Conservation (phyloP, 2,113 vertebrate species). For the Spilogale gracilis region DNA sequence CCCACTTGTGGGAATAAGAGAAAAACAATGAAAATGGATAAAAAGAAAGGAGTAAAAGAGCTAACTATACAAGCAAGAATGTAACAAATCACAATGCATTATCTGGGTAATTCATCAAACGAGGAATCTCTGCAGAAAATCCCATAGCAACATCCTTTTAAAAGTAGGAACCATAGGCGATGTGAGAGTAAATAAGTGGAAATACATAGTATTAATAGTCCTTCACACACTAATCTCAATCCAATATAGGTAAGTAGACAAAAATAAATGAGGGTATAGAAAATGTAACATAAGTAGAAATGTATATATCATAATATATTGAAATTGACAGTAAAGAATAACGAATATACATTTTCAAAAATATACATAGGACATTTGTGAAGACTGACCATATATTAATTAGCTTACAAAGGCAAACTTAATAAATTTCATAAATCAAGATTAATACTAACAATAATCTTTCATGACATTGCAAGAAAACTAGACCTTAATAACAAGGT, state of each 20-base stretch:
- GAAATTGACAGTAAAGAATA: not conserved
- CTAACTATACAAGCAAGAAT: not conserved
- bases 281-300: not conserved
- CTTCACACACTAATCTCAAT: not conserved
- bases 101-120: not conserved
- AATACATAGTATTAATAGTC: not conserved
- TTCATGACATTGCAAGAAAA: not conserved
- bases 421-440: not conserved
- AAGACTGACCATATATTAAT: not conserved
- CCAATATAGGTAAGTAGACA: not conserved
- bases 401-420: not conserved
- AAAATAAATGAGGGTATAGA: not conserved
- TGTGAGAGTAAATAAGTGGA: not conserved
- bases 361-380: not conserved
- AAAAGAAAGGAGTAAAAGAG: constrained; percentile 20
- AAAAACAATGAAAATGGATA: not conserved
- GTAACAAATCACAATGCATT: not conserved
- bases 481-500: not conserved
- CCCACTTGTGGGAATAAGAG: not conserved
- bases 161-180: not conserved
- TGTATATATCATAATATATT: not conserved
- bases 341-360: not conserved
- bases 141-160: not conserved
- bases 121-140: not conserved
- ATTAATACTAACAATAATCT: not conserved